Percentiles rank a stretch among this genome's conserved stretches.
Evolutionary conservation across 2,797 vertebrate genomes (phyloP).

Genomic region (Agapornis canus): DNA sequence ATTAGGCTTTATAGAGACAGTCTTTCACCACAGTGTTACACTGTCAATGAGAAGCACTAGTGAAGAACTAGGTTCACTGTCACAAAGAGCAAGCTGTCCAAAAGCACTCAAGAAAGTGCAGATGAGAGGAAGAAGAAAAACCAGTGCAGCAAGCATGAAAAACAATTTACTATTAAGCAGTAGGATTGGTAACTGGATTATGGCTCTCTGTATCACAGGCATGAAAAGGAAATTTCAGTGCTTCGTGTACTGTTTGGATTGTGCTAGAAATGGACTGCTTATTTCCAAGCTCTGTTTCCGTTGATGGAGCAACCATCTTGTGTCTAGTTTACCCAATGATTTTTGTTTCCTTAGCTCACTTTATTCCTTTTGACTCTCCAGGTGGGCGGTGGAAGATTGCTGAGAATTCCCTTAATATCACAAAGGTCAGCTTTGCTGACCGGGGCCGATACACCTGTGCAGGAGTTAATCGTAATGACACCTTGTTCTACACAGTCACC

Average conservation of each 20-base stretch:
- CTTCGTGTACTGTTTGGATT: background rate
- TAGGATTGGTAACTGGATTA: background rate
- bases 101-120: background rate
- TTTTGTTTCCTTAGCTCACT: slow-evolving; percentile 5
- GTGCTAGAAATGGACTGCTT: background rate
- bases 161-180: background rate
- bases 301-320: background rate
- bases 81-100: background rate
- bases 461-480: background rate
- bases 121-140: background rate
- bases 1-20: background rate
- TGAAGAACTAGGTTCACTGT: background rate
- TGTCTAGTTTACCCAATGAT: background rate
- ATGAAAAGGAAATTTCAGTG: background rate
- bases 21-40: background rate
- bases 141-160: background rate
- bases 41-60: background rate
- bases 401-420: slow-evolving; percentile 88
- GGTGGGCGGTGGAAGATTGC: slow-evolving; percentile 85
- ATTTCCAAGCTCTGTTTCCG: background rate
- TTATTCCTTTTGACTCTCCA: slow-evolving; percentile 64
- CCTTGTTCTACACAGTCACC: slow-evolving; percentile 83
- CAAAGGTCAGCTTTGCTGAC: slow-evolving; percentile 84
- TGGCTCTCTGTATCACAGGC: background rate
- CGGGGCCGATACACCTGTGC: slow-evolving; percentile 90